Evolutionary conservation across 2,113 vertebrate genomes (phyloP).

Genomic region (Hyperoodon ampullatus): DNA sequence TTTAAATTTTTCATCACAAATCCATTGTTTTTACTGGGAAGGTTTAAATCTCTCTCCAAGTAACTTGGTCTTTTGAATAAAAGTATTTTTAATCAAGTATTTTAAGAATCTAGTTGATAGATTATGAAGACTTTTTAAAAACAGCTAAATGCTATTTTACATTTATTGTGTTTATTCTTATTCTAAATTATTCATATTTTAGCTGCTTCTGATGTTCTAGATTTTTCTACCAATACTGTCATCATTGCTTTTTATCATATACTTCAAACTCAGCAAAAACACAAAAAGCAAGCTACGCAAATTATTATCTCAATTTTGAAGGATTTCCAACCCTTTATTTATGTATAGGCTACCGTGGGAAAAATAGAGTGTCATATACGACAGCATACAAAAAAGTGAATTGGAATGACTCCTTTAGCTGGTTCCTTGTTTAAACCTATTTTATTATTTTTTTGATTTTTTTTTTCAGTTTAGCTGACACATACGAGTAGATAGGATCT

Average conservation of each 20-base stretch:
- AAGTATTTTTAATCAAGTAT: not conserved
- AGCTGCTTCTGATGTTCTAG: not conserved
- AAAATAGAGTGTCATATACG: not conserved
- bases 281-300: not conserved
- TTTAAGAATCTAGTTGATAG: not conserved
- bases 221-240: not conserved
- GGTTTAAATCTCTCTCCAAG: not conserved
- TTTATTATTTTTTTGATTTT: not conserved
- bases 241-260: not conserved
- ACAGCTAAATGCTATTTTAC: not conserved
- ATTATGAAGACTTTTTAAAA: not conserved
- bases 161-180: not conserved
- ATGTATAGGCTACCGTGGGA: not conserved
- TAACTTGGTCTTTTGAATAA: not conserved
- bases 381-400: not conserved
- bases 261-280: not conserved
- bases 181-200: not conserved
- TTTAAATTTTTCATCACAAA: not conserved
- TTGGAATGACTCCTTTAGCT: not conserved
- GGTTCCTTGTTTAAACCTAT: not conserved
- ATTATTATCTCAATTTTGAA: not conserved
- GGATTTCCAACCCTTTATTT: not conserved
- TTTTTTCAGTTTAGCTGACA: not conserved
- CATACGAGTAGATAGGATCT: not conserved
- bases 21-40: not conserved